Evolutionary conservation across 2,888 invertebrate genomes (phyloP), one percentile per base, ranked within the genome.

Genomic region (Ophion ventricosus): DNA sequence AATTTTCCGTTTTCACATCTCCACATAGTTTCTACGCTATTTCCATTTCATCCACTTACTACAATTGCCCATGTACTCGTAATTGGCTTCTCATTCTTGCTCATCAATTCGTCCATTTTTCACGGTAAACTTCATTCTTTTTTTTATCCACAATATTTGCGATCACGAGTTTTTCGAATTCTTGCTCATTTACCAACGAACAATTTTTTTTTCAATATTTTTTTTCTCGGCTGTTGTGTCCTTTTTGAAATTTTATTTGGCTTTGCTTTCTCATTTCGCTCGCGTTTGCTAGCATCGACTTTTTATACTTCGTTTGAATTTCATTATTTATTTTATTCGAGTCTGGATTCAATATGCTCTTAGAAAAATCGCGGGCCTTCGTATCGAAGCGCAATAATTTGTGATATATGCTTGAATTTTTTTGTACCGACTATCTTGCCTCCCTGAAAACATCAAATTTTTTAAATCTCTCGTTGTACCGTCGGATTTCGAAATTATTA

Each of bases 1-100:
- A 93, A 91, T 93, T 91, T 91, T 89, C 87, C 86, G 89, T 91
- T 91, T 88, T 80, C 82, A 73, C 80, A 74, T 66, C 25, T 59
- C 11, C 29, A 26, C 49, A 57, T 69, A 17, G 29, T 26, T 54
- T 61, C 11, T 11, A 63, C 59, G 59, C 20, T 56, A 70, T 79
- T 77, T 73, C 20, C 11, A 40, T 66, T 66, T 29, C 17, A 23
- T 23, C 20, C 20, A 23, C 23, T 64, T 35, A n/a, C 43, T 25
- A 20, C 67, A n/a, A 0, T 67, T n/a, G 10, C 66, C 64, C 49
- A 49, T 17, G 49, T 49, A 49, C 14, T 43, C 43, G 11, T 17
- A 49, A 49, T 49, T 49, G 17, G 17, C 49, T 14, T 49, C 49
- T 49, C 49, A 49, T 17, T 49, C 49, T 49, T 49, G 17, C 49